Conservation (phyloP, 1,140 invertebrate genomes). For the Tetranychus cinnabarinus region DNA sequence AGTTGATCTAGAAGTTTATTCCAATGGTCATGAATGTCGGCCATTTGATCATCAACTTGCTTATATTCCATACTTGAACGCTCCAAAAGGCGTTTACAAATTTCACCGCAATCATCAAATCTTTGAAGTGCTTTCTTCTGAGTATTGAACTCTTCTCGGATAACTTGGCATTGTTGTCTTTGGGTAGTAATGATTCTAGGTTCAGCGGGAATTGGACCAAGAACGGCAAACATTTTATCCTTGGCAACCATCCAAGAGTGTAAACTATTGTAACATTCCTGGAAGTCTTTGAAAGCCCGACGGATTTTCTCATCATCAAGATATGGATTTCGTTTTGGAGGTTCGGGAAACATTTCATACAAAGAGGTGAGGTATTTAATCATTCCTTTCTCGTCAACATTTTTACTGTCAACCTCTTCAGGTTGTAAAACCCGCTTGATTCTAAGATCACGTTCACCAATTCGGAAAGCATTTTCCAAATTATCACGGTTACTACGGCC, state of each 20-base stretch:
- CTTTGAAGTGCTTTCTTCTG: no score
- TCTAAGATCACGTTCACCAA: constrained; percentile 88
- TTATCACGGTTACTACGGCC: constrained; percentile 59
- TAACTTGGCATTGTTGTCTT: constrained; percentile 42
- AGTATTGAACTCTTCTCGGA: no score
- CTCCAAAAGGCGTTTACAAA: constrained; percentile 51
- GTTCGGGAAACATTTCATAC: constrained; percentile 91
- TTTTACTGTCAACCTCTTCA: constrained; percentile 95
- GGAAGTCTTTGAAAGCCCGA: constrained; percentile 37
- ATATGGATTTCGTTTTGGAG: constrained; percentile 56
- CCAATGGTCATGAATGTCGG: constrained; percentile 35
- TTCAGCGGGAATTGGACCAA: constrained; percentile 81
- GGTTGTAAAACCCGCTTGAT: constrained; percentile 92
- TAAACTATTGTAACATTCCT: constrained; percentile 14
- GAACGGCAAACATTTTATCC: constrained; percentile 75
- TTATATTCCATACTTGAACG: constrained; percentile 44
- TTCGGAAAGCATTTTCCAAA: constrained; percentile 79
- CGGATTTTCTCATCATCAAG: constrained; percentile 76
- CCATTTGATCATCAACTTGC: constrained; percentile 32
- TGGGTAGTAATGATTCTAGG: constrained; percentile 81
- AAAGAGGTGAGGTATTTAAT: constrained; percentile 97
- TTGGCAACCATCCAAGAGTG: constrained; percentile 76
- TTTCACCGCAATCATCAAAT: constrained; percentile 10
- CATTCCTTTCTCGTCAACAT: constrained; percentile 96
- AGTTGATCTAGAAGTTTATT: constrained; percentile 47